Evolutionary conservation across 2,797 vertebrate genomes (phyloP), one percentile per base, ranked within the genome.

Genomic region (Sparus aurata): DNA sequence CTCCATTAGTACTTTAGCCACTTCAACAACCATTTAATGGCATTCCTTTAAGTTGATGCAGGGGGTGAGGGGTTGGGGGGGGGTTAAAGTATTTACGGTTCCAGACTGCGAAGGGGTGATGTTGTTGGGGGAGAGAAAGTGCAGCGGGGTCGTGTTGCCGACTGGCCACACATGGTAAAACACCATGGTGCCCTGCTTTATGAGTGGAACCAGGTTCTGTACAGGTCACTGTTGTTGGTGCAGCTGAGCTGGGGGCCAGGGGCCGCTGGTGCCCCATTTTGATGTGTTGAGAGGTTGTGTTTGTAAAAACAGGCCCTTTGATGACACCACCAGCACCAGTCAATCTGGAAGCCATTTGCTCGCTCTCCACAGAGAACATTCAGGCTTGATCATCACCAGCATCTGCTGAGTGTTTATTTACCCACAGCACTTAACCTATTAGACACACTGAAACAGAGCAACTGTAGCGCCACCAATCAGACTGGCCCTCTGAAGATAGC

Each of bases 401-500:
- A 92, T 91, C 89, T 93, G 91, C 85, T 96, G 92, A 89, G 89
- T 96, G 96, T 96, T 97, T 97, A 95, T 97, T 97, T 97, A 96
- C 81, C 80, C 86, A 68, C 70, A 84, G 77, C 94, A 95, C 95
- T 96, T 95, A 95, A 96, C 93, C 95, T 95, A 90, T 34, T 94
- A 93, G 85, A 90, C 90, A 93, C 93, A 95, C 89, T 92, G 82
- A 82, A 61, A 58, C 61, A 74, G 77, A 58, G 50, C 73, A 77
- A 83, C 72, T 71, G 84, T 55, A 45, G 80, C 54, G 71, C 76
- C 79, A 66, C 70, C 1, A 58, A 43, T 61, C 70, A 77, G 54
- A 22, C 23, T 38, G 77, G 67, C 53, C n/a, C 55, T 61, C 69
- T 74, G 47, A 83, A 72, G 73, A 63, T 59, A 50, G 60, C 18